Base-by-base conservation (phyloP, 2,888 invertebrate species). In the Horisme vitalbata region DNA sequence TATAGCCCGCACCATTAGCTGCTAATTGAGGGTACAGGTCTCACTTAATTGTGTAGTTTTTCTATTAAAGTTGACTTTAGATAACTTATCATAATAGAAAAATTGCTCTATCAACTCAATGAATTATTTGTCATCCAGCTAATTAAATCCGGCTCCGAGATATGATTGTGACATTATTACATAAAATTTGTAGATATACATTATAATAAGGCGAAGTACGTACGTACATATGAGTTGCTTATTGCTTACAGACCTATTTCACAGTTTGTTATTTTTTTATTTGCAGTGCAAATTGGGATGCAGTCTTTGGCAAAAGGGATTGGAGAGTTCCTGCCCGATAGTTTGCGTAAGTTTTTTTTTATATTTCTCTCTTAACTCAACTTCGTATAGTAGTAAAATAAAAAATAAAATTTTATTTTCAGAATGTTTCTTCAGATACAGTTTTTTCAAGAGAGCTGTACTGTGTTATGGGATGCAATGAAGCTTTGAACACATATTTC, bases 201-300 rank as follows among this genome's bases (percentile, higher is more conserved):
- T 18, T 18, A 5, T n/a, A n/a, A n/a, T n/a, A n/a, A n/a, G n/a
- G n/a, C n/a, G n/a, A n/a, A n/a, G n/a, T n/a, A n/a, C n/a, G n/a
- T n/a, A n/a, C n/a, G n/a, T n/a, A n/a, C n/a, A n/a, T n/a, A n/a
- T 18, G 5, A 18, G 18, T 6, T 5, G 4, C 18, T 18, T 18
- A 18, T 18, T 5, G 18, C 5, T 18, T 5, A 18, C 18, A 4
- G 6, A 18, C 18, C 18, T 5, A 18, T 6, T 18, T 18, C n/a
- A n/a, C n/a, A n/a, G n/a, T n/a, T 4, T 15, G 15, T 15, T 55
- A 41, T 41, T 50, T 48, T 57, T 26, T 76, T 72, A 73, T 71
- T 93, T 92, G 47, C 91, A 96, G 96, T 97, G 96, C 76, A 90
- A 92, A 48, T 91, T 92, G 75, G 96, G 96, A 45, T 97, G 96